Evolutionary conservation across 2,113 vertebrate genomes (phyloP), one percentile per base, ranked within the genome.

Genomic region (Pelecanoides urinatrix): DNA sequence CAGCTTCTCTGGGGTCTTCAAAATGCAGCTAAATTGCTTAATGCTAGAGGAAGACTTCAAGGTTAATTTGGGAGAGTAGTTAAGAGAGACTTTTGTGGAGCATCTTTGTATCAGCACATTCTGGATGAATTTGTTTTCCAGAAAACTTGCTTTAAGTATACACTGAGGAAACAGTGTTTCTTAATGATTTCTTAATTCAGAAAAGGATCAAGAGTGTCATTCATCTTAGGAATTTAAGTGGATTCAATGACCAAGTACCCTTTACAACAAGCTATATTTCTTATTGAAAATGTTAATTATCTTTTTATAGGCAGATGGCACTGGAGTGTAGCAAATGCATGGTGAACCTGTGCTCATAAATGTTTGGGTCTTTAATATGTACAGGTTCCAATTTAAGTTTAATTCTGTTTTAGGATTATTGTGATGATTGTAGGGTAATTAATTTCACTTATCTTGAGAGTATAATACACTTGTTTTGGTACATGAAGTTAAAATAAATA

Each of bases 251-350:
- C 84, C 45, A 72, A 95, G 66, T 29, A 59, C 16, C 23, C 25
- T 91, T 65, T 44, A 44, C 26, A 71, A 77, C 7, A 62, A 58
- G 73, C 21, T 52, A 32, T 76, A 65, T 85, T 82, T 52, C 62
- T 56, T 80, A 40, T 21, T 77, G 90, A 83, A 94, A 97, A 96
- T 90, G 88, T 91, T 92, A 76, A 87, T 96, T 96, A 91, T 92
- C 80, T 92, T 97, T 88, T 95, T 96, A 94, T 95, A 97, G 97
- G 95, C 95, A 97, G 97, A 96, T 97, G 95, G 94, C 93, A 97
- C 85, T 94, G 96, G 94, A 97, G 86, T 89, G 95, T 97, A 95
- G 90, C 90, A 63, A 97, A 97, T 96, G 84, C 10, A 3, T 52
- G 11, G 70, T 83, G 70, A 97, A 88, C 52, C 73, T 92, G 50